Evolutionary conservation across 2,888 invertebrate species (phyloP), one percentile per base, ranked within the genome.

Genomic region (Panopea generosa): DNA sequence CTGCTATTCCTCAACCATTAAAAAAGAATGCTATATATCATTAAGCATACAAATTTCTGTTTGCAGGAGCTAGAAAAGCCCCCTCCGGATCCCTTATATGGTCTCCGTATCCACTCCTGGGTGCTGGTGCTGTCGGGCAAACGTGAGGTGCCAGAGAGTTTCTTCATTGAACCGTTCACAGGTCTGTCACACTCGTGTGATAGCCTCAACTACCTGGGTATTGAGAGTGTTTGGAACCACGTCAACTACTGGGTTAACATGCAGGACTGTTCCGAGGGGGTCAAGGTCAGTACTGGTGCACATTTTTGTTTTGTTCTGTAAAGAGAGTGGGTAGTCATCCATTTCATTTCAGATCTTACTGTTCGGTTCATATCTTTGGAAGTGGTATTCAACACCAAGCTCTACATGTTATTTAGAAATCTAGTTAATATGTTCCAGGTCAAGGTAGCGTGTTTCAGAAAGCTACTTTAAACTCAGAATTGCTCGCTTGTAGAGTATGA

Each of bases 161-260:
- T 96, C 91, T 98, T 97, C 91, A 95, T 98, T 45, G 98, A 98
- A 88, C 95, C 98, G 1, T 95, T 96, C 18, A 96, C 97, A 0
- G 98, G 98, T 0, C 93, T 94, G 18, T 90, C 93, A 0, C 94
- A 95, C 79, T 94, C 95, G 0, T 90, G 95, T 0, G 90, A 93
- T 57, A 90, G 87, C 47, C 91, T 93, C 1, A 94, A 95, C 73
- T 98, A 97, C 87, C 94, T 95, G 33, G 95, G 96, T 0, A 94
- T 98, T 3, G 97, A 98, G 89, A 95, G 96, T 82, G 93, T 98
- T 60, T 98, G 98, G 95, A 97, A 97, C 87, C 93, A 97, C 88
- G 93, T 94, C 60, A 98, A 98, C 93, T 98, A 92, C 84, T 93
- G 93, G 93, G 91, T 92, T 57, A 92, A 93, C 84, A 93, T 93